phyloP scores from a whole-genome alignment of 2,888 invertebrate genomes.

The Malthinus flaveolus region DNA sequence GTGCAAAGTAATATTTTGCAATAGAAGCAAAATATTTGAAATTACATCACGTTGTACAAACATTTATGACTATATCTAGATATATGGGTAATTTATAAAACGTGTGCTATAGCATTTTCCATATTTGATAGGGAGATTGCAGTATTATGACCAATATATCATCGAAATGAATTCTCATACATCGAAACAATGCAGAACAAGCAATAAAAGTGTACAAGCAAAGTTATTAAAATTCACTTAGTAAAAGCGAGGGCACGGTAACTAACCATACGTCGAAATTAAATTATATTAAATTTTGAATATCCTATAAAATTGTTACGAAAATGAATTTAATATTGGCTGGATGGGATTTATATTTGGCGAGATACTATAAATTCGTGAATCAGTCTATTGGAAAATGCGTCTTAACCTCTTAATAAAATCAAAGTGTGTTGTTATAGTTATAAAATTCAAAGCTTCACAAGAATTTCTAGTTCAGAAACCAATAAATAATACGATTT shows the following conservation, averaged over 20 bases:
- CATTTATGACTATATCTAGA: conserved; percentile 37
- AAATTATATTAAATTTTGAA: conserved; percentile 10
- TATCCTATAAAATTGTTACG: background rate
- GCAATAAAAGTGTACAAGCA: conserved; percentile 32
- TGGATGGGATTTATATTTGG: too few relatives aligned
- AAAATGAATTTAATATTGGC: background rate
- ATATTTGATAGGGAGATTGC: conserved; percentile 41
- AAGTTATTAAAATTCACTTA: conserved; percentile 39
- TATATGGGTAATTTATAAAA: conserved; percentile 40
- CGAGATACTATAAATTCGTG: too few relatives aligned
- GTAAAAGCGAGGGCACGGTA: conserved; percentile 13
- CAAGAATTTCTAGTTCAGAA: too few relatives aligned
- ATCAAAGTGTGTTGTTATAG: too few relatives aligned
- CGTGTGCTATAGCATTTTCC: conserved; percentile 37
- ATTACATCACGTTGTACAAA: conserved; percentile 33
- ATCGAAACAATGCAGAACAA: conserved; percentile 30
- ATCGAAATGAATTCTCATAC: conserved; percentile 37
- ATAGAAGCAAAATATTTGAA: conserved; percentile 22
- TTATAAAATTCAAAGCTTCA: too few relatives aligned
- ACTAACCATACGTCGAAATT: conserved; percentile 12
- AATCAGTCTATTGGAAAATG: too few relatives aligned
- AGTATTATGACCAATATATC: conserved; percentile 41
- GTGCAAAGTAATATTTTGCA: background rate
- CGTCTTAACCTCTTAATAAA: too few relatives aligned
- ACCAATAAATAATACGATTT: too few relatives aligned